A percentile compares a stretch with the other conserved stretches of the same genome.
These are phyloP conservation scores for Sepioteuthis lessoniana DNA, from an alignment of 2,888 invertebrate species.

Conservation along the genomic window DNA sequence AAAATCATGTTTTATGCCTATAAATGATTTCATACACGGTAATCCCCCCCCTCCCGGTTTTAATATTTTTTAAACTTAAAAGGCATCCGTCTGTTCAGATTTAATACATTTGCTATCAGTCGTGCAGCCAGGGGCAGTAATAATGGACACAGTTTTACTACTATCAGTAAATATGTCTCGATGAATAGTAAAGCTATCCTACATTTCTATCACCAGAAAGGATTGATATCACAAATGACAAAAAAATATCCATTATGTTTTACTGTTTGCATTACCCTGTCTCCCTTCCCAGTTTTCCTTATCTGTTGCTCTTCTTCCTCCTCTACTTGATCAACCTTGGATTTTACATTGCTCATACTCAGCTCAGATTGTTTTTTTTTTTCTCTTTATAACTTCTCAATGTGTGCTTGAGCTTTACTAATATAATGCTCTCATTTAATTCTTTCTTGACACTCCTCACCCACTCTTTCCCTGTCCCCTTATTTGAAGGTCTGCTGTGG, in stretches of 20 bases:
- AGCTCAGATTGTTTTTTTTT: neutral
- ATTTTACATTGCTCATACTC: conserved; percentile 17
- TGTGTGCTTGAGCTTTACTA: conserved; percentile 41
- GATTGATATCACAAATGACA: neutral
- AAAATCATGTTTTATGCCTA: conserved; percentile 6
- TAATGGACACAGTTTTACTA: conserved; percentile 4
- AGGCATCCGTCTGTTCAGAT: conserved; percentile 1
- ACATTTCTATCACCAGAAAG: neutral
- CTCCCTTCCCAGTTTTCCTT: neutral
- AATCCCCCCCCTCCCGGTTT: neutral
- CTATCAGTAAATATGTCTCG: neutral
- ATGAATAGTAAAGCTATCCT: neutral
- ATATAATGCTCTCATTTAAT: conserved; percentile 35
- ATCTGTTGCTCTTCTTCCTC: neutral
- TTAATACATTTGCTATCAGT: conserved; percentile 34
- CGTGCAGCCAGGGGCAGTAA: conserved; percentile 40
- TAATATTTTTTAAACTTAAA: neutral
- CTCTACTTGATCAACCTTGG: neutral
- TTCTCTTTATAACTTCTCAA: conserved; percentile 37
- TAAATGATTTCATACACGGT: conserved; percentile 15
- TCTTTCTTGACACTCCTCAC: neutral
- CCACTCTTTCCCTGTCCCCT: too few relatives aligned
- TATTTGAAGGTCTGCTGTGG: conserved; percentile 4
- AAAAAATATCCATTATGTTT: neutral
- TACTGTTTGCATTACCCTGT: neutral